Percentiles rank a stretch among this genome's conserved stretches.
These are phyloP conservation scores for Zapus hudsonius DNA, from an alignment of 2,113 vertebrate species.

Conservation along the genomic window DNA sequence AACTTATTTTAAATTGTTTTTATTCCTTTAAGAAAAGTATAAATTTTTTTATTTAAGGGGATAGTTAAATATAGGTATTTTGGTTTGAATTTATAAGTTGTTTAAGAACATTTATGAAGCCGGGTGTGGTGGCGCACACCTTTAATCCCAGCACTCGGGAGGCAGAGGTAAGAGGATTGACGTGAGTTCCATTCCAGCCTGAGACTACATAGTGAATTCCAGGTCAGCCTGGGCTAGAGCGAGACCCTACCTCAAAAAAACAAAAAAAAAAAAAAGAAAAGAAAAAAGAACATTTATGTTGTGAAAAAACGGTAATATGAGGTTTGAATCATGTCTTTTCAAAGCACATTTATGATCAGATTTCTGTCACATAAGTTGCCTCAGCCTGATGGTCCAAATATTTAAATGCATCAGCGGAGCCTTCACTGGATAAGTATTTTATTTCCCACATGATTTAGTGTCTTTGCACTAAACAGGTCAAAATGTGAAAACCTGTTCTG, in stretches of 20 bases:
- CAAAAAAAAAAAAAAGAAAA: too few relatives aligned
- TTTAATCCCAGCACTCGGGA: too few relatives aligned
- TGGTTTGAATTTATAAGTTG: conserved; percentile 76
- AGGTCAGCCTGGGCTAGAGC: too few relatives aligned
- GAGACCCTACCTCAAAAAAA: too few relatives aligned
- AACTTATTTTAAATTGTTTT: conserved; percentile 83
- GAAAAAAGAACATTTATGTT: conserved; percentile 81
- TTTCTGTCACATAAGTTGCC: conserved; percentile 72
- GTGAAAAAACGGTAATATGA: conserved; percentile 69
- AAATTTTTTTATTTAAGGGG: conserved; percentile 81
- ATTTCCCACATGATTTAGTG: conserved; percentile 67
- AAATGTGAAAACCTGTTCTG: conserved; percentile 80
- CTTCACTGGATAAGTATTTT: conserved; percentile 63
- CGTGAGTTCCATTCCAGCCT: too few relatives aligned
- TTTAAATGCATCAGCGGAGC: conserved; percentile 53
- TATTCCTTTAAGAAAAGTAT: conserved; percentile 80
- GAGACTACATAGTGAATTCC: too few relatives aligned
- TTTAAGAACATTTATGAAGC: conserved; percentile 79
- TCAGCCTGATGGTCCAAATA: conserved; percentile 53
- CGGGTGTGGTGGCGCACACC: too few relatives aligned
- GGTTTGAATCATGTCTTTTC: conserved; percentile 70
- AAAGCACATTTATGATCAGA: conserved; percentile 77
- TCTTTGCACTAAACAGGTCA: conserved; percentile 72
- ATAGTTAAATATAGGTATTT: conserved; percentile 71
- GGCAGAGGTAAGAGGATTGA: too few relatives aligned